These are phyloP conservation scores for Natrix natrix DNA, from an alignment of 2,797 vertebrate genomes.

Conservation along the genomic window DNA sequence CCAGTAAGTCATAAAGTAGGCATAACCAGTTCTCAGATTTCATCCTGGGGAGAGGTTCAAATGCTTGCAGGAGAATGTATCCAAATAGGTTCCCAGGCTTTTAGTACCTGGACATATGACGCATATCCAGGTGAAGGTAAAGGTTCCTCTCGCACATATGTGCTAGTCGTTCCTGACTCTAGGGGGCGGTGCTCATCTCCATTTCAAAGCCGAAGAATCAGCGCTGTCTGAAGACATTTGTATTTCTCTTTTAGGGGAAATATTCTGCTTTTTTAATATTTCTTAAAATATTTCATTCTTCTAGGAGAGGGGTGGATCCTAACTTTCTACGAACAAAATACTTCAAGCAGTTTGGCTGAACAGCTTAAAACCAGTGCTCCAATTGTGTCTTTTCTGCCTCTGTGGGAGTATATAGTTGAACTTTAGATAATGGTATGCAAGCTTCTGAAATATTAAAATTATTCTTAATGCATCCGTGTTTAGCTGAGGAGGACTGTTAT, in stretches of 20 bases:
- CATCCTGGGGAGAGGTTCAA: background rate
- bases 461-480: background rate
- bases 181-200: no score
- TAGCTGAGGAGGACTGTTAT: background rate
- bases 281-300: no score
- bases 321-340: background rate
- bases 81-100: background rate
- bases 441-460: background rate
- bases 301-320: no score
- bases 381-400: background rate
- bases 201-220: no score
- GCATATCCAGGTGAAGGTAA: no score
- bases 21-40: background rate
- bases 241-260: no score
- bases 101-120: background rate
- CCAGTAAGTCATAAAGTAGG: background rate
- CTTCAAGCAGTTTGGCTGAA: background rate
- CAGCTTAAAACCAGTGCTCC: background rate
- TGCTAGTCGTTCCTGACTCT: no score
- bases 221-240: no score
- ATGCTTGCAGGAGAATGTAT: background rate
- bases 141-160: no score
- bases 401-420: background rate
- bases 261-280: no score
- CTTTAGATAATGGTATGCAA: no score